phyloP scores from a whole-genome alignment of 2,888 invertebrate genomes.

The Morpho helenor region DNA sequence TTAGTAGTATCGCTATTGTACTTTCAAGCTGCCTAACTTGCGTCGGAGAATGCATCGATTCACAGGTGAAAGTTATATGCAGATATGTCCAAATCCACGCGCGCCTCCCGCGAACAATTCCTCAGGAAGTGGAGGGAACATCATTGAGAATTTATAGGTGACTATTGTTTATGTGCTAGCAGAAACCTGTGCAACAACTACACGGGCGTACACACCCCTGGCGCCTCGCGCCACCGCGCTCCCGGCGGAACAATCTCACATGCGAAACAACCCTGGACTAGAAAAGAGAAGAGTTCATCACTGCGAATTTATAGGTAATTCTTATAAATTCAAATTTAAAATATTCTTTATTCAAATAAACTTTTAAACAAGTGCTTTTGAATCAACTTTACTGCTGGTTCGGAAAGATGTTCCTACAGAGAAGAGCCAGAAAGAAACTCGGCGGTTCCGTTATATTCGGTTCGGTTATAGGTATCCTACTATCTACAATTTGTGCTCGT shows the following conservation, averaged over 20 bases:
- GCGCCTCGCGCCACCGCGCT: conserved; percentile 51
- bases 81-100: background rate
- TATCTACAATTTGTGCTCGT: background rate
- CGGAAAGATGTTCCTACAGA: too few species aligned
- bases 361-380: too few species aligned
- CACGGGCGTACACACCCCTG: conserved; percentile 3
- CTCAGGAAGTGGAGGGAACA: conserved; percentile 8
- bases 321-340: background rate
- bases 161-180: conserved; percentile 14
- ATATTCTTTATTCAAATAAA: too few species aligned
- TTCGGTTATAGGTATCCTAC: background rate
- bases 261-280: conserved; percentile 97
- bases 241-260: conserved; percentile 85
- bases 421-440: too few species aligned
- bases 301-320: conserved; percentile 94
- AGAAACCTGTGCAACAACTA: conserved; percentile 7
- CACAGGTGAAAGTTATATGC: conserved; percentile 3
- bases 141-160: conserved; percentile 12
- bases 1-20: background rate
- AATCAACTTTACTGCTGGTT: too few species aligned
- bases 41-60: conserved; percentile 20
- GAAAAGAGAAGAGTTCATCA: conserved; percentile 97
- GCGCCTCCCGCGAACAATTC: conserved; percentile 8
- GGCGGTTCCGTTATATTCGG: too few species aligned
- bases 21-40: background rate